Evolutionary conservation across 2,888 invertebrate species (phyloP), one percentile per base, ranked within the genome.

Genomic region (Lysandra coridon): DNA sequence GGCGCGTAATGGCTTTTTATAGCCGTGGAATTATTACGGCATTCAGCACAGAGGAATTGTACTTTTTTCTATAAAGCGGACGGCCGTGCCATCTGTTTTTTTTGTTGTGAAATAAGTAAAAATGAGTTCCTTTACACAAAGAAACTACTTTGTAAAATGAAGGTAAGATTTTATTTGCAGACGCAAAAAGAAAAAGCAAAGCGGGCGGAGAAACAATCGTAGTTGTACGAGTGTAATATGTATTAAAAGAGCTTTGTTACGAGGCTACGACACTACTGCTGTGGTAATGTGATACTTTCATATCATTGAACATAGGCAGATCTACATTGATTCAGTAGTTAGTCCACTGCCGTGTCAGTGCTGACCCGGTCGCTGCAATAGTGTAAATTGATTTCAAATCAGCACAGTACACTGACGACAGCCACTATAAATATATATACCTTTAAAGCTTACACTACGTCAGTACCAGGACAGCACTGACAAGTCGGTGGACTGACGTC

Each of bases 91-190:
- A 76, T 76, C 33, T 76, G 76, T 30, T 30, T 76, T 76, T 76
- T 57, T 75, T 76, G 49, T 37, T 53, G 57, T 7, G 57, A 57
- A 76, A 76, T 76, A 30, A 76, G 57, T 76, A 76, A 76, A 76
- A 76, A 76, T 57, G 57, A 76, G 76, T 76, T 57, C 57, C 49
- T 76, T 76, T 76, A 76, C 30, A 53, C 76, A 76, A 76, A 76
- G 57, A 76, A 76, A 76, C 57, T 53, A 76, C 76, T 76, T 76
- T 76, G 76, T 53, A 23, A 23, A 57, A 76, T 76, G 76, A 57
- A 76, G 76, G 76, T 76, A 76, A 76, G 53, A 76, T 33, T 57
- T 76, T 53, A 76, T 76, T 76, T 76, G 53, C 53, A 76, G 69
- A 69, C 69, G 4, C 53, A 57, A 33, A 75, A 23, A 49, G 6